These are phyloP conservation scores for Delia radicum DNA, from an alignment of 1,140 invertebrate genomes.

Conservation along the genomic window DNA sequence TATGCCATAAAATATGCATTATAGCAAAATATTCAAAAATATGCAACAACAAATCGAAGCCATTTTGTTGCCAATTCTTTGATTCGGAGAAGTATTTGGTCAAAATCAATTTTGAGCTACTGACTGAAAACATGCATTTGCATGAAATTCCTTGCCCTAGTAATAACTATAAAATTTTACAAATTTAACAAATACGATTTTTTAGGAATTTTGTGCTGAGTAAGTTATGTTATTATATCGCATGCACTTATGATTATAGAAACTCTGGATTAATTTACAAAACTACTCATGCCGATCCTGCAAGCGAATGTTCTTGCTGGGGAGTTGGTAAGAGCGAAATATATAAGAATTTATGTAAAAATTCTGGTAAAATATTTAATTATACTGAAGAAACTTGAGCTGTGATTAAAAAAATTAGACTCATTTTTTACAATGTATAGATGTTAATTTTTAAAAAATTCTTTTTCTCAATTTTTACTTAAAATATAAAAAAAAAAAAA, in stretches of 20 bases:
- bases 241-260: slow-evolving; percentile 23
- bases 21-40: too few relatives aligned
- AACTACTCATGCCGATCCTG: not conserved
- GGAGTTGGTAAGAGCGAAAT: not conserved
- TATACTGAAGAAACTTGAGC: not conserved
- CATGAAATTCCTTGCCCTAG: too few relatives aligned
- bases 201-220: not conserved
- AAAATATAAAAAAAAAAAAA: too few relatives aligned
- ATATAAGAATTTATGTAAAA: slow-evolving; percentile 22
- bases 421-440: not conserved
- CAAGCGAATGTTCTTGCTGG: not conserved
- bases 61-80: too few relatives aligned
- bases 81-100: too few relatives aligned
- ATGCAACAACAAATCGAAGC: too few relatives aligned
- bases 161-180: too few relatives aligned
- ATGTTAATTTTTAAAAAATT: too few relatives aligned
- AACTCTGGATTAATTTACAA: not conserved
- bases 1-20: too few relatives aligned
- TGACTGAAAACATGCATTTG: too few relatives aligned
- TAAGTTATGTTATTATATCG: slow-evolving; percentile 16
- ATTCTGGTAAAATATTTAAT: not conserved
- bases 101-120: too few relatives aligned
- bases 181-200: not conserved
- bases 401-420: not conserved
- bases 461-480: too few relatives aligned